Base-by-base conservation (phyloP, 1,140 invertebrate species). In the Drosophila kikkawai region DNA sequence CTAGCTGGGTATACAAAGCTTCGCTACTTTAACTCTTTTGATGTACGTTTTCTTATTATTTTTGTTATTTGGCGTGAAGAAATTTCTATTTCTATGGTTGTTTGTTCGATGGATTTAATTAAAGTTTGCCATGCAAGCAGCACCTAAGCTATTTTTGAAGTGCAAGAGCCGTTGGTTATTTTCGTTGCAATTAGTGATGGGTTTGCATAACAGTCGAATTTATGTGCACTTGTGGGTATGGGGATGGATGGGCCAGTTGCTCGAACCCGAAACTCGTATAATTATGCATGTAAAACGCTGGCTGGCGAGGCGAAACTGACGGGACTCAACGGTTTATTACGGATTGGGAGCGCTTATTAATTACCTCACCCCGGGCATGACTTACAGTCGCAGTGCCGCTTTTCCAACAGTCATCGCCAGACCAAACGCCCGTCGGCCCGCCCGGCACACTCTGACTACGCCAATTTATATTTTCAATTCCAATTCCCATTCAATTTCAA, bases 401-500 rank as follows among this genome's bases (percentile, higher is more conserved):
- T 90, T 87, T 88, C 75, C 53, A 90, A 84, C 85, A 90, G 85
- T 87, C 84, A 83, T 87, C 81, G 83, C 79, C 11, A 12, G 32
- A 9, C 50, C 15, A 11, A 6, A 11, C 8, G 29, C 32, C 32
- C 4, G 29, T 17, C 17, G 17, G n/a, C n/a, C n/a, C 50, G 7
- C 51, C 36, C 59, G 37, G 44, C 71, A 64, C 74, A 85, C 50
- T 56, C 53, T 59, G 65, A 82, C 83, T 69, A 76, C 32, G 76
- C 76, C 84, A 80, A 88, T 88, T 76, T 68, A 57, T 44, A 79
- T 71, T 73, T 74, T 78, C 75, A 58, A 57, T 71, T 79, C 47
- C 69, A 88, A 78, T 84, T 85, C 65, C 63, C 77, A 81, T 87
- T 88, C 68, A 88, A 90, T 88, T 87, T 84, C 77, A 83, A 78